Percentiles rank a stretch among this genome's conserved stretches.
These are phyloP conservation scores for Colaptes auratus DNA, from an alignment of 2,113 vertebrate species.

Conservation along the genomic window DNA sequence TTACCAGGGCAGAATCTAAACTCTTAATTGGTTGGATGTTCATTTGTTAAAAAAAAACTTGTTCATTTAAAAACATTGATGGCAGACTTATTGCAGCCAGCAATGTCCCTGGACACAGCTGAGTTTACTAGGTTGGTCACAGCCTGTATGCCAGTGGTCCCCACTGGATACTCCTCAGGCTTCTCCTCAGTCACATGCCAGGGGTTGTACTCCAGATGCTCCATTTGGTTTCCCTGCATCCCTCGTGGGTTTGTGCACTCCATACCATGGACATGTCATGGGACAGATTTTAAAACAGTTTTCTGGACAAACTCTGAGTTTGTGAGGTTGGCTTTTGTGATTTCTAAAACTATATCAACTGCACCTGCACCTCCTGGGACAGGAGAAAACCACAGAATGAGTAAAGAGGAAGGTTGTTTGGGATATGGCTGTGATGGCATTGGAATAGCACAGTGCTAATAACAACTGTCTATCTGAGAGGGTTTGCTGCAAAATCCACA, in stretches of 20 bases:
- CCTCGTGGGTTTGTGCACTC: not conserved
- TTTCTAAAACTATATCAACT: not conserved
- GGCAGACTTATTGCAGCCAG: not conserved
- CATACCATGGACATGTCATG: rapidly evolving
- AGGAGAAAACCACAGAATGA: not conserved
- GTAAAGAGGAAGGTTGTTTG: not conserved
- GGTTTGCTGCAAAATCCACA: not conserved
- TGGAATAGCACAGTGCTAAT: not conserved
- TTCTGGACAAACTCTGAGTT: not conserved
- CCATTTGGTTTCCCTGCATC: not conserved
- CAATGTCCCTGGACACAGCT: rapidly evolving
- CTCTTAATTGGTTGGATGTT: not conserved
- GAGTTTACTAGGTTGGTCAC: not conserved
- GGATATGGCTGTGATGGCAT: not conserved
- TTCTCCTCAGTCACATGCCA: rapidly evolving
- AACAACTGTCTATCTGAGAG: not conserved
- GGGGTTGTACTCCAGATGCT: rapidly evolving
- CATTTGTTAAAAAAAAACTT: too few species aligned
- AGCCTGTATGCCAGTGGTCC: not conserved
- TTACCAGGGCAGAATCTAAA: not conserved
- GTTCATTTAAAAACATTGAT: not conserved
- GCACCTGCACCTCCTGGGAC: not conserved
- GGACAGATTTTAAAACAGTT: not conserved
- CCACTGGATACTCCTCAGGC: rapidly evolving
- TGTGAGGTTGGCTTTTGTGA: not conserved